Percentiles rank a stretch among this genome's conserved stretches.
Conservation (phyloP, 1,140 invertebrate genomes). For the Dendrolimus punctatus region DNA sequence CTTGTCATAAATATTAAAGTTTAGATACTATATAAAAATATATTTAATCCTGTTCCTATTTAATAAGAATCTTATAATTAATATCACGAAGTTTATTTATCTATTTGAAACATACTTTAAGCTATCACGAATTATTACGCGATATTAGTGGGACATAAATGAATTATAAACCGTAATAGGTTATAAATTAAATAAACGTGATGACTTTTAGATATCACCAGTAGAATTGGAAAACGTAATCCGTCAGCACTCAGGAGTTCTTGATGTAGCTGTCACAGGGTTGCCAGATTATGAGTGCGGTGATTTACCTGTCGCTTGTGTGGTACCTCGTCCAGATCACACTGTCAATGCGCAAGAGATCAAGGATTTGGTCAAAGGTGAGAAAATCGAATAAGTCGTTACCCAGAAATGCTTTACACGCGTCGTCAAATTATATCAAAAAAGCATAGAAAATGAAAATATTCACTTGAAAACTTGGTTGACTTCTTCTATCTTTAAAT, state of each 20-base stretch:
- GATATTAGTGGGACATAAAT: too few relatives aligned
- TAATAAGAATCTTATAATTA: too few relatives aligned
- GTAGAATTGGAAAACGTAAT: conserved; percentile 77
- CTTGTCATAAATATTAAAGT: too few relatives aligned
- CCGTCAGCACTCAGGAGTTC: conserved; percentile 74
- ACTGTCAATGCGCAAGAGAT: conserved; percentile 57
- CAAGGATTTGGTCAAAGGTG: conserved; percentile 37
- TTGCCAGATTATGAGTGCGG: conserved; percentile 72
- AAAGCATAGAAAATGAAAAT: too few relatives aligned
- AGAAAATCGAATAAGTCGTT: neutral
- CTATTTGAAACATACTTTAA: neutral
- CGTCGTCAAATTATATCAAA: too few relatives aligned
- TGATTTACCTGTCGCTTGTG: conserved; percentile 77
- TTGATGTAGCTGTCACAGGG: conserved; percentile 79
- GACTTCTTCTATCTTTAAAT: too few relatives aligned
- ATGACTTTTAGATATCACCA: conserved; percentile 40
- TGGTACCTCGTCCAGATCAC: conserved; percentile 58
- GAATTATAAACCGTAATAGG: too few relatives aligned
- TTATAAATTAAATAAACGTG: neutral
- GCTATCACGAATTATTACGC: too few relatives aligned
- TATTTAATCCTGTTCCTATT: neutral
- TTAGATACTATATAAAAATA: neutral
- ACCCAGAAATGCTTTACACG: too few relatives aligned
- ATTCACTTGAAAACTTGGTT: too few relatives aligned
- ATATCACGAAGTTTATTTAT: too few relatives aligned